These are phyloP conservation scores for Bombus confusus DNA, from an alignment of 1,140 invertebrate species.

Conservation along the genomic window DNA sequence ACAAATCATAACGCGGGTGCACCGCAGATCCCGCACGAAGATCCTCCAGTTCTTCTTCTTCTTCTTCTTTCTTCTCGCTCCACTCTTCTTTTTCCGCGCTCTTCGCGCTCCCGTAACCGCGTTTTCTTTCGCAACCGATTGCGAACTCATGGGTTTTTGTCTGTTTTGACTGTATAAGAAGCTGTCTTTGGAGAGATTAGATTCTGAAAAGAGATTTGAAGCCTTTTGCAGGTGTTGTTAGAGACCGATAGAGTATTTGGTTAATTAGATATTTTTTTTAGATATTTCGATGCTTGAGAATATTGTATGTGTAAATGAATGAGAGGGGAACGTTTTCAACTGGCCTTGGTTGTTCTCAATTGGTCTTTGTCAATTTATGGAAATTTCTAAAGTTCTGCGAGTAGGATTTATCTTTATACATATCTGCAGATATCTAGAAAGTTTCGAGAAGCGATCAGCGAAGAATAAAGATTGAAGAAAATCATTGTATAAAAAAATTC, in stretches of 20 bases:
- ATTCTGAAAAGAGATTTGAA: too few species aligned
- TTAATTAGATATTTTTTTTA: background rate
- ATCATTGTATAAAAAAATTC: too few species aligned
- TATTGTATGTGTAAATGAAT: background rate
- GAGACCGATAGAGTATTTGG: background rate
- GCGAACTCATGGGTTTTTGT: background rate
- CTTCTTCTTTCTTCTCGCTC: slow-evolving; percentile 48
- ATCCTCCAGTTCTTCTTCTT: slow-evolving; percentile 48
- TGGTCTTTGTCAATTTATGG: too few species aligned
- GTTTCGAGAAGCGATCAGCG: too few species aligned
- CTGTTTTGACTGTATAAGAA: background rate
- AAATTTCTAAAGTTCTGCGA: too few species aligned
- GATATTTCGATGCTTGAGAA: background rate
- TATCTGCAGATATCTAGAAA: too few species aligned
- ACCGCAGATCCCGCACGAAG: slow-evolving; percentile 69
- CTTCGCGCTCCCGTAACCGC: slow-evolving; percentile 2
- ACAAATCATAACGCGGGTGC: slow-evolving; percentile 78
- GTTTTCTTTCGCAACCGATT: background rate
- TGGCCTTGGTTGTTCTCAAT: too few species aligned
- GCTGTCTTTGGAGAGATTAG: background rate
- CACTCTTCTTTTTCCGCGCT: slow-evolving; percentile 6
- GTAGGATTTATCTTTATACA: too few species aligned
- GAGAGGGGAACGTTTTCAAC: too few species aligned
- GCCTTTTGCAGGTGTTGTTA: background rate
- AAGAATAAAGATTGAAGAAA: too few species aligned